Conservation (phyloP, 1,140 invertebrate species). For the Drosophila willistoni region DNA sequence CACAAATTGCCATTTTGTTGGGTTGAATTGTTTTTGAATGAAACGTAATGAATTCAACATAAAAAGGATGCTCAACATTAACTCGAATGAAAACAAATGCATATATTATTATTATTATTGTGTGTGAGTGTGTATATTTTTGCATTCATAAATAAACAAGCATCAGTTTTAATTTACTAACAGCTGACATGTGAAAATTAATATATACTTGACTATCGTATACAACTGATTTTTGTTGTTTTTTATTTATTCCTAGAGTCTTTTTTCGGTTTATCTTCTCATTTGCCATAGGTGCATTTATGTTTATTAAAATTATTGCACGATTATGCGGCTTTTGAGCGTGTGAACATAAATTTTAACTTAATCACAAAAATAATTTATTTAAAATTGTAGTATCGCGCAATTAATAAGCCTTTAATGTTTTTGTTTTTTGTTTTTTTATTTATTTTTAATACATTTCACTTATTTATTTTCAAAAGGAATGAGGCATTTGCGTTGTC, state of each 20-base stretch:
- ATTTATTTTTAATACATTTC: neutral
- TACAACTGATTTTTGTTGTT: neutral
- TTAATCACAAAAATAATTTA: constrained; percentile 48
- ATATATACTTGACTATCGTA: neutral
- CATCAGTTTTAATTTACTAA: constrained; percentile 23
- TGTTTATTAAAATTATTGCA: constrained; percentile 32
- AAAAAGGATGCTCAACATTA: constrained; percentile 36
- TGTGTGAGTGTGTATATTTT: neutral
- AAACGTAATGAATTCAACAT: constrained; percentile 38
- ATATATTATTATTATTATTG: constrained; percentile 24
- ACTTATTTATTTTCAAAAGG: neutral
- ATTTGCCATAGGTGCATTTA: constrained; percentile 10
- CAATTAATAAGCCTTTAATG: constrained; percentile 15
- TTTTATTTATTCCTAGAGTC: neutral
- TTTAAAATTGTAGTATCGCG: constrained; percentile 15
- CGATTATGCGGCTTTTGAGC: constrained; percentile 29
- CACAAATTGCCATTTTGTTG: constrained; percentile 41
- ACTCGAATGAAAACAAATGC: constrained; percentile 17
- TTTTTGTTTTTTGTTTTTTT: neutral
- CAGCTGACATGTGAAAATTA: constrained; percentile 17
- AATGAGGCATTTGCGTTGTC: neutral
- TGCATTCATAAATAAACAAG: constrained; percentile 38
- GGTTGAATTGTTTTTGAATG: constrained; percentile 12
- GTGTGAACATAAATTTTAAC: constrained; percentile 42
- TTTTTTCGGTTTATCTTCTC: neutral